Percentiles rank a stretch among this genome's conserved stretches.
Conservation (phyloP, 2,113 vertebrate species). For the Macroglossus sobrinus region DNA sequence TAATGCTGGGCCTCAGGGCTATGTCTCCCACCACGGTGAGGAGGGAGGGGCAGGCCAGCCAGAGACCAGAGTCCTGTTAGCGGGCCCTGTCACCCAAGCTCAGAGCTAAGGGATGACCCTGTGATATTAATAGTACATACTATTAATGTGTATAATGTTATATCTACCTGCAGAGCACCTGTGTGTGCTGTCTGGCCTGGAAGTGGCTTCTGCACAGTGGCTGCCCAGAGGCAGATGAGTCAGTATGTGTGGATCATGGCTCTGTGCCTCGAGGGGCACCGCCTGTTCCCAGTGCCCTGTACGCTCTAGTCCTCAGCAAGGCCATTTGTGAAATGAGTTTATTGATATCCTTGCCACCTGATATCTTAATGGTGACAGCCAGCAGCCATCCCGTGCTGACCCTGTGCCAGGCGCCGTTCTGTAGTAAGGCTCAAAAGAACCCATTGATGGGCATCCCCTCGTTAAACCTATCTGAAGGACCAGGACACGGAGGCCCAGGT, state of each 20-base stretch:
- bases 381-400: not conserved
- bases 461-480: not conserved
- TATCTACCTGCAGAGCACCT: accelerated
- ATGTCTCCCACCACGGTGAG: accelerated
- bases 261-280: not conserved
- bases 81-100: not conserved
- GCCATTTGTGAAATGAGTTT: not conserved
- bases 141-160: not conserved
- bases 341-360: not conserved
- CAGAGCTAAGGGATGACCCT: not conserved
- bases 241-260: accelerated
- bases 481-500: not conserved
- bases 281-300: not conserved
- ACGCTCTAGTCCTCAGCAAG: not conserved
- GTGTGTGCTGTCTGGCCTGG: not conserved
- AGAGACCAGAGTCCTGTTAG: not conserved
- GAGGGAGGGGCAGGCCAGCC: not conserved
- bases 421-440: not conserved
- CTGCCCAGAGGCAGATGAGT: too few species aligned
- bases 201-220: not conserved
- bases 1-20: not conserved
- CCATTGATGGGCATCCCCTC: not conserved
- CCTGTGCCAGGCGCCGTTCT: not conserved
- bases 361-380: not conserved
- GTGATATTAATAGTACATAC: not conserved